Evolutionary conservation across 2,113 vertebrate genomes (phyloP).

Genomic region (Pelobates fuscus): DNA sequence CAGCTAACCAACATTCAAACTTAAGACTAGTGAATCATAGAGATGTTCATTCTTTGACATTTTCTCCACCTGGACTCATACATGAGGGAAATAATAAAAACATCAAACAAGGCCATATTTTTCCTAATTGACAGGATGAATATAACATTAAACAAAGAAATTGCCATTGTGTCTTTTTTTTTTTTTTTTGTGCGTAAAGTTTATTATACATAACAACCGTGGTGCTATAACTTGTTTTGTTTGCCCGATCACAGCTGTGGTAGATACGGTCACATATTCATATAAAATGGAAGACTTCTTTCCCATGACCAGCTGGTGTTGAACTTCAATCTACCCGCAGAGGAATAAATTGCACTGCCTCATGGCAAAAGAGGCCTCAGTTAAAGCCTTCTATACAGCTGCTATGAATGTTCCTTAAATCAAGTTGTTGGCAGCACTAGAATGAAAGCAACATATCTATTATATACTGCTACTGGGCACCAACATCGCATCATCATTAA

Average conservation of each 20-base stretch:
- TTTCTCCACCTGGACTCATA: slow-evolving; percentile 13
- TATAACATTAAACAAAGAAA: slow-evolving; percentile 24
- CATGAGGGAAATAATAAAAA: slow-evolving; percentile 9
- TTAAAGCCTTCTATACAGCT: neutral
- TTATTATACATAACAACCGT: neutral
- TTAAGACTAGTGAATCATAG: neutral
- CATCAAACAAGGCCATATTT: slow-evolving; percentile 1
- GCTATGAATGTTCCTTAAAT: slow-evolving; percentile 1
- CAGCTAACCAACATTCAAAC: slow-evolving; percentile 2
- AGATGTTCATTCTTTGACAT: neutral
- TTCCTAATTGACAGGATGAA: neutral
- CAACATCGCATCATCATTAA: no score
- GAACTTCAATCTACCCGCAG: slow-evolving; percentile 19
- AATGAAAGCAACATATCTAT: neutral
- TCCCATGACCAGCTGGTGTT: slow-evolving; percentile 31
- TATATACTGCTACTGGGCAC: neutral
- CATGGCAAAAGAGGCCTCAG: slow-evolving; percentile 1
- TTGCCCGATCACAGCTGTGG: slow-evolving; percentile 38
- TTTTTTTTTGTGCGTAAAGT: neutral
- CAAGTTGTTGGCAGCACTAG: slow-evolving; percentile 1
- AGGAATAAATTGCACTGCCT: neutral
- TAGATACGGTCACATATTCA: slow-evolving; percentile 29
- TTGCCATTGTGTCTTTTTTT: slow-evolving; percentile 16
- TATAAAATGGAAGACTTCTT: slow-evolving; percentile 27
- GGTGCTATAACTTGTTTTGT: slow-evolving; percentile 4